Percentiles rank a stretch among this genome's conserved stretches.
These are phyloP conservation scores for Cherax destructor DNA, from an alignment of 1,140 invertebrate genomes.

Conservation along the genomic window DNA sequence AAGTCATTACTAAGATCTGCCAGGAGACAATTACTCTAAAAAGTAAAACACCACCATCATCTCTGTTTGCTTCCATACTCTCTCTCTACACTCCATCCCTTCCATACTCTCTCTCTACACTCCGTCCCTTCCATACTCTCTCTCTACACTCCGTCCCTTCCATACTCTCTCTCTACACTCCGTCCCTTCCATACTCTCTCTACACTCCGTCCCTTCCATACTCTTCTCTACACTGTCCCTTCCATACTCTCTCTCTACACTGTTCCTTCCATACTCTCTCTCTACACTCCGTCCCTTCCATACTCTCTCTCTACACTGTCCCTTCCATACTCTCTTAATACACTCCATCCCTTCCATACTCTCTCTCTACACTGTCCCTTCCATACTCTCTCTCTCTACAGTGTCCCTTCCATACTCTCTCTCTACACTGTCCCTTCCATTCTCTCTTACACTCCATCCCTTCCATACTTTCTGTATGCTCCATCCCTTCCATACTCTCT, in stretches of 20 bases:
- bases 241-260: neutral
- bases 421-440: neutral
- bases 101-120: neutral
- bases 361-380: neutral
- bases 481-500: neutral
- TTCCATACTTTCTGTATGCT: neutral
- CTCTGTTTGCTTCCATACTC: no score
- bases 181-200: neutral
- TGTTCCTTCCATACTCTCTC: neutral
- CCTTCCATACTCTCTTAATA: neutral
- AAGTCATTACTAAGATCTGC: no score
- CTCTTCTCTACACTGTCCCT: neutral
- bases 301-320: neutral
- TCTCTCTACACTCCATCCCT: neutral
- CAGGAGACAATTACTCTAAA: no score
- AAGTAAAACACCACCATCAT: no score
- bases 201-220: neutral
- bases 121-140: neutral
- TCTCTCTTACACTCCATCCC: neutral
- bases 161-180: neutral
- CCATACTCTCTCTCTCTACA: neutral
- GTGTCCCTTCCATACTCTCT: neutral
- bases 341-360: neutral
- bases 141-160: neutral
- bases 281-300: neutral